Conservation (phyloP, 2,797 vertebrate genomes). For the Betta splendens region DNA sequence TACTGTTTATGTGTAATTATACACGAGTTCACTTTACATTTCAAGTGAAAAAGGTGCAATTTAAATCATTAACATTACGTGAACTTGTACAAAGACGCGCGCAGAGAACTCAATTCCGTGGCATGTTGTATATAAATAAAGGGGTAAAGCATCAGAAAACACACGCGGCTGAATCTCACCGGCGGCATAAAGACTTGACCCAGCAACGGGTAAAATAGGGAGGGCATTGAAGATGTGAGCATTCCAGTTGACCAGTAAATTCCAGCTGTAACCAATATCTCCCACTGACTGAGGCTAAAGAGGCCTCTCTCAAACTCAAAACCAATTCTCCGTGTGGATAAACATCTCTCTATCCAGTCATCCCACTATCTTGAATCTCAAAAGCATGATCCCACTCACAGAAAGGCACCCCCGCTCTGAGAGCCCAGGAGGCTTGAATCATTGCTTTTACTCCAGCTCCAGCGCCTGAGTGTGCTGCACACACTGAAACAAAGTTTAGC, state of each 20-base stretch:
- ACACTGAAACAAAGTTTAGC: constrained; percentile 55
- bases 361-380: constrained; percentile 57
- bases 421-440: constrained; percentile 55
- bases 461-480: constrained; percentile 59
- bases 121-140: neutral
- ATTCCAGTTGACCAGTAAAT: constrained; percentile 52
- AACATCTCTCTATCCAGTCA: constrained; percentile 55
- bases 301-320: constrained; percentile 58
- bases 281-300: constrained; percentile 61
- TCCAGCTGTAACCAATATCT: constrained; percentile 69
- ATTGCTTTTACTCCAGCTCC: constrained; percentile 51
- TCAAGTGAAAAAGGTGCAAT: too few relatives aligned
- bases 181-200: constrained; percentile 19
- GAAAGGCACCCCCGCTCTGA: constrained; percentile 54
- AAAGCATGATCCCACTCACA: constrained; percentile 45
- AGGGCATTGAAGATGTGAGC: constrained; percentile 45
- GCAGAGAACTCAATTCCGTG: neutral
- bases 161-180: constrained; percentile 6
- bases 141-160: constrained; percentile 15
- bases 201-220: constrained; percentile 41
- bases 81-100: too few relatives aligned
- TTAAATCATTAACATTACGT: too few relatives aligned
- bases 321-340: constrained; percentile 69
- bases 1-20: too few relatives aligned
- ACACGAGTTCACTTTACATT: too few relatives aligned